Evolutionary conservation across 2,113 vertebrate species (phyloP), one percentile per base, ranked within the genome.

Genomic region (Elephas maximus): DNA sequence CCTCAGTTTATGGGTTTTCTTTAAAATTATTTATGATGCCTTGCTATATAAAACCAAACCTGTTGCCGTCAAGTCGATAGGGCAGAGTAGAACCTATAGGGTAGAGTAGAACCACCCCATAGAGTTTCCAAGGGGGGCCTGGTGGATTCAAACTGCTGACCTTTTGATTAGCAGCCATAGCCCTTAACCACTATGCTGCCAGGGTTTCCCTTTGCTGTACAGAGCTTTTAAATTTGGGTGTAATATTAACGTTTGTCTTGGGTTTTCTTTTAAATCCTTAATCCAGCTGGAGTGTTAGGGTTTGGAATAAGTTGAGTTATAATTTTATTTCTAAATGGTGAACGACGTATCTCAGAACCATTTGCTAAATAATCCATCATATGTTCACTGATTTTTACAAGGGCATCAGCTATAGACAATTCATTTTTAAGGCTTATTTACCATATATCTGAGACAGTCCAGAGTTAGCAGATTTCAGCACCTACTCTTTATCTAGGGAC

Each of bases 1-100:
- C 79, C 20, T 90, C 28, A 53, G 37, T 90, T 94, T 73, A 63
- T 80, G 33, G 63, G 60, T 95, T 94, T 84, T 65, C 48, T 86
- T 63, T 21, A 28, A 74, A 87, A 33, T 90, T 57, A 53, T 76
- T 76, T 44, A 89, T 76, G 44, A 33, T 44, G 26, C 3, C 63
- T 89, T 79, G 12, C 30, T 91, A 3, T 80, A 30, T 73, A 37
- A 37, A 37, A 37, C 37, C 37, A 37, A 37, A 37, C 37, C 37
- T 37, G 37, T 37, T 37, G 37, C 37, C 37, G 37, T 37, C 37
- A 37, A 37, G 37, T 37, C 37, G 37, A 37, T 37, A 37, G 37
- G 37, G 37, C 37, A 37, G 37, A 37, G 37, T 37, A 37, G 37
- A 37, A 37, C 37, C 37, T 37, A 37, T 37, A 37, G 37, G 37